A percentile compares a stretch with the other conserved stretches of the same genome.
Conservation (phyloP, 1,140 invertebrate genomes). For the Brachionus rubens region DNA sequence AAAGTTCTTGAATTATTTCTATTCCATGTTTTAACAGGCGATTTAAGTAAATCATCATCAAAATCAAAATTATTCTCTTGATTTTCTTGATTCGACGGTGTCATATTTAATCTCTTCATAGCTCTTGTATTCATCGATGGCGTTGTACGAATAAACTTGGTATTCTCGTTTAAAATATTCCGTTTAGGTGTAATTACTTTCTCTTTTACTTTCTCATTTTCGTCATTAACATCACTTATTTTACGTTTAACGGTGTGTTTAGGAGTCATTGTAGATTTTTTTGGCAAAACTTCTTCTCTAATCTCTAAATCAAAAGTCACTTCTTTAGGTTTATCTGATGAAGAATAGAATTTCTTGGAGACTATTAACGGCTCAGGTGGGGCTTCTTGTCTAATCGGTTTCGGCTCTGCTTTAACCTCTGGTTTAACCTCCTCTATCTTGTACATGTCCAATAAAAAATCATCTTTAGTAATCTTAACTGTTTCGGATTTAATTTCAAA, state of each 20-base stretch:
- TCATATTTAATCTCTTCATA: conserved; percentile 1
- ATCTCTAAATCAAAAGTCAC: not conserved
- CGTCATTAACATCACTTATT: not conserved
- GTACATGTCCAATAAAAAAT: not conserved
- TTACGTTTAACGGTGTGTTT: not conserved
- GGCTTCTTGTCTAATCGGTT: not conserved
- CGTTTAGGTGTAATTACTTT: conserved; percentile 1
- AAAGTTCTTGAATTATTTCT: conserved; percentile 39
- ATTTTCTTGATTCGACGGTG: conserved; percentile 4
- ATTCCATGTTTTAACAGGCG: conserved; percentile 41
- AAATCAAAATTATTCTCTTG: conserved; percentile 1
- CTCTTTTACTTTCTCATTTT: not conserved
- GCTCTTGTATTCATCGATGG: not conserved
- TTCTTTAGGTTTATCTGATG: too few species aligned
- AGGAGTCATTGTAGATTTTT: not conserved
- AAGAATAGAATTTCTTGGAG: conserved; percentile 9
- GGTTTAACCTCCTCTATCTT: not conserved
- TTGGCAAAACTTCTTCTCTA: not conserved
- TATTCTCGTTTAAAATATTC: not conserved
- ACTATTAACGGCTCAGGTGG: not conserved
- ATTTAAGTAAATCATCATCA: conserved; percentile 17
- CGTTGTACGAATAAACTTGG: not conserved
- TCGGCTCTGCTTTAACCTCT: not conserved
- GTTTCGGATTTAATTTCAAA: not conserved
- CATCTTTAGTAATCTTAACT: conserved; percentile 1